These are phyloP conservation scores for Zeugodacus cucurbitae DNA, from an alignment of 1,140 invertebrate genomes.

Conservation along the genomic window DNA sequence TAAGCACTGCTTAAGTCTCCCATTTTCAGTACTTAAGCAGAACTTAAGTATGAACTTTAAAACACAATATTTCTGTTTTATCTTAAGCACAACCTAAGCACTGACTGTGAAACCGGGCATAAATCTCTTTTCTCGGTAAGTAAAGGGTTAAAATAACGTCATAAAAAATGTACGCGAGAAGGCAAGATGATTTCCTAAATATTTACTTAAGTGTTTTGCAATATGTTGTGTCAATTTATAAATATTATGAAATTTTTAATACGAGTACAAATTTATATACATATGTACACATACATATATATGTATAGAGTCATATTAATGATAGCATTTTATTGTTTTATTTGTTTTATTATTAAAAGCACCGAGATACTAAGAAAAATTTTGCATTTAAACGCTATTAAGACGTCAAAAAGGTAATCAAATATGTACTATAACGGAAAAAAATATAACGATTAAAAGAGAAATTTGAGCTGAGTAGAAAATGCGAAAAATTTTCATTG, in stretches of 20 bases:
- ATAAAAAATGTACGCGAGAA: background rate
- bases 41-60: too few species aligned
- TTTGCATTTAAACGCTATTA: background rate
- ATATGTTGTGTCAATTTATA: background rate
- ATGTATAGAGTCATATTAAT: too few species aligned
- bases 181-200: background rate
- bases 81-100: too few species aligned
- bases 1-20: too few species aligned
- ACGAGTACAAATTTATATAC: background rate
- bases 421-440: background rate
- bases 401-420: background rate
- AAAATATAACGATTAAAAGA: background rate
- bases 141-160: background rate
- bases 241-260: background rate
- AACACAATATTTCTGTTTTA: too few species aligned
- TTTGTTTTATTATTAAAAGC: too few species aligned
- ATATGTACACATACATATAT: background rate
- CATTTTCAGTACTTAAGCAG: too few species aligned
- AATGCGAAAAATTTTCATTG: background rate
- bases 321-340: background rate
- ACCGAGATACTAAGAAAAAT: too few species aligned
- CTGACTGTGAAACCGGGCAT: too few species aligned
- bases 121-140: background rate
- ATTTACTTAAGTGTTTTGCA: slow-evolving; percentile 10
- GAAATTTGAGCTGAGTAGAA: background rate